Base-by-base conservation (phyloP, 2,113 vertebrate species). In the Petrocephalus microphthalmus region DNA sequence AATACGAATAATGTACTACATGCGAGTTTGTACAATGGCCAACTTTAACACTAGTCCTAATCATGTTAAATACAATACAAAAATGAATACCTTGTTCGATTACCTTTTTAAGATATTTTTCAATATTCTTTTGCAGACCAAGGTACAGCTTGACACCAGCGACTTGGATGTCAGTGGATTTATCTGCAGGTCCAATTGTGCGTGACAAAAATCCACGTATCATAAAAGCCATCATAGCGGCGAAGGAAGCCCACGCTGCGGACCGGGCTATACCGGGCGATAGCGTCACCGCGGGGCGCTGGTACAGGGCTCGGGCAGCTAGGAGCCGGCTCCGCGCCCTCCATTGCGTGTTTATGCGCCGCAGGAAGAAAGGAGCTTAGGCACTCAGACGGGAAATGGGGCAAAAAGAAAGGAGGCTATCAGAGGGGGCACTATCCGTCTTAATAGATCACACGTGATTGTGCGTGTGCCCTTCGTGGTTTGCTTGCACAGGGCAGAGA, bases 401-500 rank as follows among this genome's bases (percentile, higher is more conserved):
- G 3, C 17, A 19, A 25, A 84, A 71, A 8, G 22, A 84, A 52
- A 29, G 1, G 82, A 25, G 42, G 42, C 11, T 84, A 52, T 52
- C 45, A 25, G 82, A 25, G 82, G n/a, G 7, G 82, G 13, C 45
- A 10, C 20, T n/a, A 84, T 84, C 22, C 49, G 47, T 84, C 47
- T 49, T 51, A 52, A 84, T 84, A 49, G 82, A 84, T 84, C 82
- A 84, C 49, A 49, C 37, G 7, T 49, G 81, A 49, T 49, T 49
- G 81, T 47, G 22, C 7, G 37, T 84, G 49, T 8, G 7, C 7
- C 45, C 82, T 51, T 84, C 10, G 51, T 84, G 82, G 45, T 84
- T 84, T 84, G 82, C 82, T 84, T 51, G 82, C 47, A 84, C 17
- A 84, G 11, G 45, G 47, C 22, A 84, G 82, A 84, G 82, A 84